Percentiles rank a stretch among this genome's conserved stretches.
These are phyloP conservation scores for Drosophila anomelani DNA, from an alignment of 2,888 invertebrate genomes.

Conservation along the genomic window DNA sequence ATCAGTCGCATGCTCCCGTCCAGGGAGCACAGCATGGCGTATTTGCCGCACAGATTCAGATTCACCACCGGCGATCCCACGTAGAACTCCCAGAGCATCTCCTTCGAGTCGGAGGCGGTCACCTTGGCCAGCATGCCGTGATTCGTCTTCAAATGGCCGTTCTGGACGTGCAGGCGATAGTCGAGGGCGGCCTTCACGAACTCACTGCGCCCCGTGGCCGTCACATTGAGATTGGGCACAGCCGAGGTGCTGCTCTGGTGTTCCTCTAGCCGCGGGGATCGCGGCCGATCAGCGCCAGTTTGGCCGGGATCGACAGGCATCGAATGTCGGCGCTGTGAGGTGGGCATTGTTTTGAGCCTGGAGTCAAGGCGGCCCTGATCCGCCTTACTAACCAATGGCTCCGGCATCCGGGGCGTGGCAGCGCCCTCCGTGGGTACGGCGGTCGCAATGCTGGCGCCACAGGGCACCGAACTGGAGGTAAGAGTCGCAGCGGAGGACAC, in stretches of 20 bases:
- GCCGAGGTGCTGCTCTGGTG: slow-evolving; percentile 48
- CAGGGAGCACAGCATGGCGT: slow-evolving; percentile 83
- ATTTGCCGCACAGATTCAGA: slow-evolving; percentile 83
- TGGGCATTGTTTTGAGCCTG: slow-evolving; percentile 70
- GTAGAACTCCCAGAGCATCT: slow-evolving; percentile 90
- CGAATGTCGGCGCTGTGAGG: slow-evolving; percentile 53
- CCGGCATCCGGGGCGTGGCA: slow-evolving; percentile 43
- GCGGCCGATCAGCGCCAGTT: slow-evolving; percentile 49
- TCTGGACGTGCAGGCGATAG: slow-evolving; percentile 85
- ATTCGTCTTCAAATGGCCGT: slow-evolving; percentile 86
- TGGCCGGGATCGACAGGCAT: slow-evolving; percentile 49
- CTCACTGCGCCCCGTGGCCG: slow-evolving; percentile 75
- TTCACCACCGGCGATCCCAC: slow-evolving; percentile 85
- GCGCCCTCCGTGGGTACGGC: slow-evolving; percentile 23
- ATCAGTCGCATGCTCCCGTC: slow-evolving; percentile 83
- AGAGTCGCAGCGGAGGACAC: slow-evolving; percentile 1
- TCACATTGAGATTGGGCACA: slow-evolving; percentile 70
- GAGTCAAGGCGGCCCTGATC: slow-evolving; percentile 80
- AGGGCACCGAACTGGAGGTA: slow-evolving; percentile 18
- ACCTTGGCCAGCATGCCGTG: slow-evolving; percentile 87
- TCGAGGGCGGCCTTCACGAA: slow-evolving; percentile 84
- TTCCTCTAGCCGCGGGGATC: slow-evolving; percentile 19
- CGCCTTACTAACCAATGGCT: slow-evolving; percentile 69
- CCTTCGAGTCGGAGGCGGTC: slow-evolving; percentile 83
- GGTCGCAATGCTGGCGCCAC: slow-evolving; percentile 5